Conservation (phyloP, 2,888 invertebrate species). For the Campopleginae sp. region DNA sequence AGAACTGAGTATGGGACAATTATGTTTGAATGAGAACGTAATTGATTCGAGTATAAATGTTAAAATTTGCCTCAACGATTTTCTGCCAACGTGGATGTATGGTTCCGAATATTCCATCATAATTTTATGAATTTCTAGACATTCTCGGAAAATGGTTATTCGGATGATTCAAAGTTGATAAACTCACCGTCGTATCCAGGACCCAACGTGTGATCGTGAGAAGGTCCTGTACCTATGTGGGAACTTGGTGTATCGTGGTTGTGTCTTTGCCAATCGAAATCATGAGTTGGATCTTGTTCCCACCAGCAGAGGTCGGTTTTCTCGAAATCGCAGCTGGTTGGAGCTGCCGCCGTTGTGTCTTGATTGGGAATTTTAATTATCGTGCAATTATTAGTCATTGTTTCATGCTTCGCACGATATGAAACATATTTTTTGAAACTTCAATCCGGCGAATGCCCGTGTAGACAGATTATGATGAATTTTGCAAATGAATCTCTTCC, state of each 20-base stretch:
- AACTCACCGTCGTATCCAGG: slow-evolving; percentile 84
- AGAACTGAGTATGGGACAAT: neutral
- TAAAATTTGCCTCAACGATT: neutral
- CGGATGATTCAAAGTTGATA: neutral
- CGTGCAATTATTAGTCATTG: neutral
- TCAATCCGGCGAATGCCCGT: neutral
- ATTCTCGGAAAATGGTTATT: neutral
- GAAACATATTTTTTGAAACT: neutral
- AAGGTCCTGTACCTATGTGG: slow-evolving; percentile 89
- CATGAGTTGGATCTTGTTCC: slow-evolving; percentile 89
- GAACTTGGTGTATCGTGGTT: slow-evolving; percentile 88
- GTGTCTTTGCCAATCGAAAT: slow-evolving; percentile 91
- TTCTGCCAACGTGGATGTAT: neutral
- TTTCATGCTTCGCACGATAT: neutral
- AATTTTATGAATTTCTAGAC: neutral
- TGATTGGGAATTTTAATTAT: neutral
- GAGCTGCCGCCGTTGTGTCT: slow-evolving; percentile 82
- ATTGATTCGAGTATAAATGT: neutral
- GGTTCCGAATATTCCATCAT: neutral
- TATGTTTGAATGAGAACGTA: neutral
- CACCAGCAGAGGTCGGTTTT: slow-evolving; percentile 90
- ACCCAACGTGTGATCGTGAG: slow-evolving; percentile 91
- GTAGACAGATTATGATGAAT: neutral
- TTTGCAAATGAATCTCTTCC: neutral
- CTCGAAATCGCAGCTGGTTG: slow-evolving; percentile 89